Evolutionary conservation across 2,113 vertebrate genomes (phyloP).

Genomic region (Symphodus melops): DNA sequence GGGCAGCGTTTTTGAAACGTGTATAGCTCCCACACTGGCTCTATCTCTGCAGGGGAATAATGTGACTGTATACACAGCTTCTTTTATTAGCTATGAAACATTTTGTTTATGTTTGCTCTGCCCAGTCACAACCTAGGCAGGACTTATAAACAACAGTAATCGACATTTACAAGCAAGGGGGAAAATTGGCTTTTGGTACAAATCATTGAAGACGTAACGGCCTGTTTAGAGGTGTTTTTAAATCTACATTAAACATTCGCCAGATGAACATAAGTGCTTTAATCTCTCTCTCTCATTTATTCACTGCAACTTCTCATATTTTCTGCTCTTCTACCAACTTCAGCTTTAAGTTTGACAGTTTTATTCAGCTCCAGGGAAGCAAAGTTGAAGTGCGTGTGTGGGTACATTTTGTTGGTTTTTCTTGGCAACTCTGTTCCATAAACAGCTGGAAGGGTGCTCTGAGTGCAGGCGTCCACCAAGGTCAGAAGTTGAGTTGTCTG

Average conservation of each 20-base stretch:
- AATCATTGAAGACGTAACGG: neutral
- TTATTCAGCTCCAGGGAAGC: constrained; percentile 21
- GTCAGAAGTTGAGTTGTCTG: neutral
- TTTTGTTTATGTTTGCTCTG: constrained; percentile 39
- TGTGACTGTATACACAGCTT: constrained; percentile 28
- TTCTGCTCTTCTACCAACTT: neutral
- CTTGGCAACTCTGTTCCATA: constrained; percentile 17
- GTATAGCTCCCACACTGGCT: neutral
- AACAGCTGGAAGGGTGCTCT: neutral
- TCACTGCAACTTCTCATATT: neutral
- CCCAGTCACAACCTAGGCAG: constrained; percentile 25
- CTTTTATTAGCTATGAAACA: constrained; percentile 32
- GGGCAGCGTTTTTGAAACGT: constrained; percentile 24
- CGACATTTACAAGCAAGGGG: constrained; percentile 30
- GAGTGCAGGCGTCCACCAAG: neutral
- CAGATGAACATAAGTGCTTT: neutral
- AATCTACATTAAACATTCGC: neutral
- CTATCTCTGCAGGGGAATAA: constrained; percentile 31
- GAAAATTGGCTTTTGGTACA: constrained; percentile 31
- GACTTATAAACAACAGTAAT: constrained; percentile 56
- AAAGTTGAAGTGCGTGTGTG: neutral
- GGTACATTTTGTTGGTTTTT: constrained; percentile 15
- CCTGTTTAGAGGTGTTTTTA: neutral
- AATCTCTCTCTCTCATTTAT: neutral
- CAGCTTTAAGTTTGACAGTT: constrained; percentile 18